Evolutionary conservation across 2,888 invertebrate genomes (phyloP).

Genomic region (Dicycla oo): DNA sequence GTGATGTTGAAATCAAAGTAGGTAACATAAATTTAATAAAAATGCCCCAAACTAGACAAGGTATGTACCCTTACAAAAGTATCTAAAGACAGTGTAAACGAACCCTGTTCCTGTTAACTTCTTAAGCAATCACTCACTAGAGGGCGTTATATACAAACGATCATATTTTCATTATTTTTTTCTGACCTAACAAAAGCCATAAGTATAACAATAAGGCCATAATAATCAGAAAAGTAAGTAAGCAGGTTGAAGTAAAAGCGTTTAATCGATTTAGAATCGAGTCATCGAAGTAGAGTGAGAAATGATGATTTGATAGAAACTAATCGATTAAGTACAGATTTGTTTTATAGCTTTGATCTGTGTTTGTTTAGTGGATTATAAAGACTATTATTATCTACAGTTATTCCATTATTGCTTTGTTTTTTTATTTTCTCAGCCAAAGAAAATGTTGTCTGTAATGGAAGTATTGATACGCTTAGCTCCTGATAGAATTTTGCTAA

Average conservation of each 20-base stretch:
- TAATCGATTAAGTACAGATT: slow-evolving; percentile 57
- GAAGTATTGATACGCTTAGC: not conserved
- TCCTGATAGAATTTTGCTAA: not conserved
- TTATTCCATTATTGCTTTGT: slow-evolving; percentile 19
- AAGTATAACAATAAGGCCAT: slow-evolving; percentile 43
- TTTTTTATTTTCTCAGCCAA: not conserved
- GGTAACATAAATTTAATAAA: too few relatives aligned
- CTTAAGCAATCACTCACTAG: too few relatives aligned
- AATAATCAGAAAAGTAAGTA: slow-evolving; percentile 58
- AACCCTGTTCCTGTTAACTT: too few relatives aligned
- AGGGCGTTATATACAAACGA: too few relatives aligned
- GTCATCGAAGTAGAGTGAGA: slow-evolving; percentile 64
- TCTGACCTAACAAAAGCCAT: not conserved
- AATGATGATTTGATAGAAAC: slow-evolving; percentile 55
- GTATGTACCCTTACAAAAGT: too few relatives aligned
- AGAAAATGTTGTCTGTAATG: not conserved
- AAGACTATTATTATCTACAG: slow-evolving; percentile 5
- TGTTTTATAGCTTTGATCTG: slow-evolving; percentile 29
- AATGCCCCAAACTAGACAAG: too few relatives aligned
- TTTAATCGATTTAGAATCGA: slow-evolving; percentile 67
- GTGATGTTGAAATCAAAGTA: too few relatives aligned
- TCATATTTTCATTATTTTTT: not conserved
- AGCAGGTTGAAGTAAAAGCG: slow-evolving; percentile 70
- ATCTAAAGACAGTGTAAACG: too few relatives aligned
- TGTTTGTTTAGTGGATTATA: slow-evolving; percentile 23